Conservation (phyloP, 2,888 invertebrate genomes). For the Nephrocerus scutellatus region DNA sequence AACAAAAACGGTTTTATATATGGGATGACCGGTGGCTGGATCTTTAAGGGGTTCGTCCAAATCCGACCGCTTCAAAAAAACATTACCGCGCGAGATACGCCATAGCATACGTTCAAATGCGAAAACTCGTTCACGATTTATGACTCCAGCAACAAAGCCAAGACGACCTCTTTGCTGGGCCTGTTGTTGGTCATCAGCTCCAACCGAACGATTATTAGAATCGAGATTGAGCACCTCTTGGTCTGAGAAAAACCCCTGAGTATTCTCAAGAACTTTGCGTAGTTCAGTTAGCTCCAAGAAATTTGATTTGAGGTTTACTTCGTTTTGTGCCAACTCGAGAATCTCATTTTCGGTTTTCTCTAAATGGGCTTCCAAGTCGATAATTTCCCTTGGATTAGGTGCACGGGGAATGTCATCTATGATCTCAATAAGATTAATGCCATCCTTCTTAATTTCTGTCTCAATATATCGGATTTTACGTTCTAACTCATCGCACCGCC, state of each 20-base stretch:
- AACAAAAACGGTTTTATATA: conserved; percentile 78
- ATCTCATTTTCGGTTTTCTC: conserved; percentile 96
- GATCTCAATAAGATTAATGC: conserved; percentile 65
- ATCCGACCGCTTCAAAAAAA: conserved; percentile 76
- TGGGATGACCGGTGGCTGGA: conserved; percentile 62
- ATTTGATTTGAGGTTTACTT: conserved; percentile 88
- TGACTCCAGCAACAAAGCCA: conserved; percentile 80
- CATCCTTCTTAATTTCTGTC: conserved; percentile 72
- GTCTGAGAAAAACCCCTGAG: conserved; percentile 56
- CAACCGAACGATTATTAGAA: conserved; percentile 68
- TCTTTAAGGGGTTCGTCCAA: conserved; percentile 70
- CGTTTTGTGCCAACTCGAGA: conserved; percentile 88
- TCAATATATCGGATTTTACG: conserved; percentile 73
- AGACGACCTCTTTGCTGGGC: conserved; percentile 47
- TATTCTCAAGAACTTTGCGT: conserved; percentile 87
- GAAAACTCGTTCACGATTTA: conserved; percentile 74
- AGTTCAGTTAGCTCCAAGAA: conserved; percentile 88
- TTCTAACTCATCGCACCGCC: conserved; percentile 81
- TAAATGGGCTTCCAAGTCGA: conserved; percentile 76
- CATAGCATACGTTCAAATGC: conserved; percentile 83
- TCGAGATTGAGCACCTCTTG: conserved; percentile 46
- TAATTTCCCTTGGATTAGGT: conserved; percentile 72
- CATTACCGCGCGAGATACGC: conserved; percentile 82
- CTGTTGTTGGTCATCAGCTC: conserved; percentile 35
- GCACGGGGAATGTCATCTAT: conserved; percentile 62